These are phyloP conservation scores for Zoanthus solanderi DNA, from an alignment of 92 coral and sea anemone genomes.

Conservation along the genomic window DNA sequence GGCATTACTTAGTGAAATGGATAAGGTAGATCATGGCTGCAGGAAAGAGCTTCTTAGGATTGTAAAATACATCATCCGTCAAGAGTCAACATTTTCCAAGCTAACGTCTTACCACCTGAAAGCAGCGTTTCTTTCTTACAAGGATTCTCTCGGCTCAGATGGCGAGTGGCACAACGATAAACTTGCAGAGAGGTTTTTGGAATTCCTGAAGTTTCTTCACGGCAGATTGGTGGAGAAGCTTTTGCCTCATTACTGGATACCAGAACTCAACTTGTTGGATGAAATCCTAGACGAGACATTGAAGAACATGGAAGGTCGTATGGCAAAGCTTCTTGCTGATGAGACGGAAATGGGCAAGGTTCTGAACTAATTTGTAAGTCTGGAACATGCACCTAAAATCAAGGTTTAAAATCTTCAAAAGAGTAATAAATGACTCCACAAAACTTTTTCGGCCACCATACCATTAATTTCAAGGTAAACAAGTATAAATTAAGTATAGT, in stretches of 20 bases:
- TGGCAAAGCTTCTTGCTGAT: conserved; percentile 60
- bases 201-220: conserved; percentile 58
- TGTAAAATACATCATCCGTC: conserved; percentile 66
- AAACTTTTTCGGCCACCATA: too few relatives aligned
- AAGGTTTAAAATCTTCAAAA: too few relatives aligned
- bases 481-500: too few relatives aligned
- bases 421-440: too few relatives aligned
- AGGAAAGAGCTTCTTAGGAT: conserved; percentile 78
- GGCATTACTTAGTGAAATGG: conserved; percentile 69
- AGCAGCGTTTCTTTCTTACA: conserved; percentile 78
- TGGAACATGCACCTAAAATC: background rate
- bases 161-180: conserved; percentile 64
- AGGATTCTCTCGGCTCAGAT: background rate
- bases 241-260: conserved; percentile 72
- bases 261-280: conserved; percentile 66
- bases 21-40: conserved; percentile 79
- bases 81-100: conserved; percentile 75
- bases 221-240: conserved; percentile 45
- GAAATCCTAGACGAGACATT: conserved; percentile 54
- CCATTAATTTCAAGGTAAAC: too few relatives aligned
- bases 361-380: conserved; percentile 2
- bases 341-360: conserved; percentile 64
- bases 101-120: conserved; percentile 80
- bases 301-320: conserved; percentile 70
- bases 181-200: conserved; percentile 75